Evolutionary conservation across 2,888 invertebrate species (phyloP).

Genomic region (Drosophila sordidula): DNA sequence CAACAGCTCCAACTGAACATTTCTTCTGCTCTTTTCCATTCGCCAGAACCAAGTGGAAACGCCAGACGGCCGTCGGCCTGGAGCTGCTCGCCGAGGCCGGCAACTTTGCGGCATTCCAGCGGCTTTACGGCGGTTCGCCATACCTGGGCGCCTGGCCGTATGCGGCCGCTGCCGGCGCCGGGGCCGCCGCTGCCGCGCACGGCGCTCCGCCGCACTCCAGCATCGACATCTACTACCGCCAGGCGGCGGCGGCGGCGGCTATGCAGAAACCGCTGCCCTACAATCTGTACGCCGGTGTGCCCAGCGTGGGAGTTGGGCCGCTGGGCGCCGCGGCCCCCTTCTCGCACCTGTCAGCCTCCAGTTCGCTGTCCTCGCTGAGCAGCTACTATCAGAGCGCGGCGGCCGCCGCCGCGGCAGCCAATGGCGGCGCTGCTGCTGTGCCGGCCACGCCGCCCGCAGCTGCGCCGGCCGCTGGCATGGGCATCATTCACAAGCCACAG

Average conservation of each 20-base stretch:
- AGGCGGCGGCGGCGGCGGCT: slow-evolving; percentile 91
- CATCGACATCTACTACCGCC: slow-evolving; percentile 93
- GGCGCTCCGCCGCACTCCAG: slow-evolving; percentile 88
- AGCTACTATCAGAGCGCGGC: slow-evolving; percentile 86
- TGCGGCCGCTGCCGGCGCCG: slow-evolving; percentile 86
- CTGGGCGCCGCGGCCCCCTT: slow-evolving; percentile 84
- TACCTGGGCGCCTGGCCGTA: slow-evolving; percentile 88
- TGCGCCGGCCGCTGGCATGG: slow-evolving; percentile 22
- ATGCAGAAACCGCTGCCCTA: slow-evolving; percentile 96
- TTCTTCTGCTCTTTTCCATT: neutral
- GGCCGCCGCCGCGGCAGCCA: slow-evolving; percentile 61
- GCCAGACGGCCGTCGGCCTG: slow-evolving; percentile 98
- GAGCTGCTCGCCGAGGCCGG: slow-evolving; percentile 98
- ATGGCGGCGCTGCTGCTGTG: slow-evolving; percentile 24
- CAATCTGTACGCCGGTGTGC: slow-evolving; percentile 85
- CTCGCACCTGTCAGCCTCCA: slow-evolving; percentile 87
- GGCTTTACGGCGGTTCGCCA: slow-evolving; percentile 93
- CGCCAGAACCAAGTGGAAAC: slow-evolving; percentile 98
- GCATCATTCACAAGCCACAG: slow-evolving; percentile 48
- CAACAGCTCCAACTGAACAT: neutral
- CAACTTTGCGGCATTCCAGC: slow-evolving; percentile 99
- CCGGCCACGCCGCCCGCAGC: slow-evolving; percentile 12
- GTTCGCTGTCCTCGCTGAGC: slow-evolving; percentile 87
- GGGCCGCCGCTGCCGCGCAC: slow-evolving; percentile 74
- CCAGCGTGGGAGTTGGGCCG: slow-evolving; percentile 80